These are phyloP conservation scores for Cassiopea xamachana DNA, from an alignment of 30 jellyfish, hydroid and myxozoan species.

Conservation along the genomic window DNA sequence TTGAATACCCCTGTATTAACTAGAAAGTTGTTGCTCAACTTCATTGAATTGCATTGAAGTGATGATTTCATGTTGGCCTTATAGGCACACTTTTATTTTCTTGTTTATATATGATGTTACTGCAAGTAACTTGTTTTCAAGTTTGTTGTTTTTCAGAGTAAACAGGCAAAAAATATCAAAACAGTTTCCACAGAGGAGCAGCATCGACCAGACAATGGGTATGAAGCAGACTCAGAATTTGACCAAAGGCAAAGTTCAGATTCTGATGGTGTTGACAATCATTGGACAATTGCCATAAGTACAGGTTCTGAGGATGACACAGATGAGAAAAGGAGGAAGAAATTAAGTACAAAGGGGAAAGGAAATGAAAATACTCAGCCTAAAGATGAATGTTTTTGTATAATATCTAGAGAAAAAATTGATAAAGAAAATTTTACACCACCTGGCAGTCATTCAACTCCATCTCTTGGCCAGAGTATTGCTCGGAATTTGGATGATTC, in stretches of 20 bases:
- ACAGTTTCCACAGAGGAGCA: background rate
- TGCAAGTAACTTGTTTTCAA: background rate
- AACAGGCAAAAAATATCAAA: background rate
- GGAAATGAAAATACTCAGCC: background rate
- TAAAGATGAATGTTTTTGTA: background rate
- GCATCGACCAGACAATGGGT: conserved; percentile 47
- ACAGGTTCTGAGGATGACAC: conserved; percentile 10
- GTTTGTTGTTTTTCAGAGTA: background rate
- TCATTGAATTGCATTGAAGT: no score
- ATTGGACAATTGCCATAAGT: background rate
- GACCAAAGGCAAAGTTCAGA: conserved; percentile 57
- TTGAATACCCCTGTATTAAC: no score
- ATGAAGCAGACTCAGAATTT: conserved; percentile 84
- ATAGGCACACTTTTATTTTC: no score
- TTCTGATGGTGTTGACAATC: conserved; percentile 25
- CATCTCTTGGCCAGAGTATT: conserved; percentile 59
- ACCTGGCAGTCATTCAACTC: conserved; percentile 87
- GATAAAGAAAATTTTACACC: conserved; percentile 86
- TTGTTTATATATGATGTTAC: background rate
- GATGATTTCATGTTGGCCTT: no score
- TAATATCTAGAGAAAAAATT: background rate
- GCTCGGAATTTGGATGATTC: conserved; percentile 78
- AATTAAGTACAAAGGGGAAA: background rate
- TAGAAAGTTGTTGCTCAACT: no score
- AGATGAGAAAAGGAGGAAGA: background rate